A percentile compares a stretch with the other conserved stretches of the same genome.
Evolutionary conservation across 2,888 invertebrate species (phyloP).

Genomic region (Ophion slaviceki): DNA sequence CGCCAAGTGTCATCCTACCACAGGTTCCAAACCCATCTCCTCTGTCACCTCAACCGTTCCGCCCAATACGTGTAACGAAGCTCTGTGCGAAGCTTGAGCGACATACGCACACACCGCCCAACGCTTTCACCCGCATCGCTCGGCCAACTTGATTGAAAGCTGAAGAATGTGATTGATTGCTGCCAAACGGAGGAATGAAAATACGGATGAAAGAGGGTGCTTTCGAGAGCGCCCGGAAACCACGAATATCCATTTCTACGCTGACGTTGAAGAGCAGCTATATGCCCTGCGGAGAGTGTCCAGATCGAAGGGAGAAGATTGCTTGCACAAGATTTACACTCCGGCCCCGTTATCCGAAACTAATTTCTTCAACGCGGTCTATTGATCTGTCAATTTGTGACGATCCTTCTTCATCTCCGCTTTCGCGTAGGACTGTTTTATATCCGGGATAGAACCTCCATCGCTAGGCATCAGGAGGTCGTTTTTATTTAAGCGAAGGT

Average conservation of each 20-base stretch:
- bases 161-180: conserved; percentile 64
- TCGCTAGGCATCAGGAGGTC: too few relatives aligned
- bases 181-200: conserved; percentile 51
- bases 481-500: too few relatives aligned
- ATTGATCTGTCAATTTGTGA: conserved; percentile 42
- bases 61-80: conserved; percentile 55
- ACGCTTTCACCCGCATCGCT: conserved; percentile 35
- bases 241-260: conserved; percentile 48
- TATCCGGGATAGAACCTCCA: too few relatives aligned
- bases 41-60: conserved; percentile 52
- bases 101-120: conserved; percentile 29
- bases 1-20: conserved; percentile 35
- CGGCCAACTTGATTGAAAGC: conserved; percentile 58
- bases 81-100: conserved; percentile 17
- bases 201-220: conserved; percentile 45
- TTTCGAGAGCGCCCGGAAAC: conserved; percentile 23
- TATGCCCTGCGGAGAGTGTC: conserved; percentile 6
- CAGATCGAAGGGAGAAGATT: conserved; percentile 27
- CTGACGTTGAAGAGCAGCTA: conserved; percentile 39
- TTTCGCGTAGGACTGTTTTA: background rate
- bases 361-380: conserved; percentile 25
- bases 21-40: conserved; percentile 18
- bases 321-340: conserved; percentile 30
- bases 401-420: conserved; percentile 9
- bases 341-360: conserved; percentile 24